These are phyloP conservation scores for Scolopax bukidnonensis DNA, from an alignment of 2,797 vertebrate species.

Conservation along the genomic window DNA sequence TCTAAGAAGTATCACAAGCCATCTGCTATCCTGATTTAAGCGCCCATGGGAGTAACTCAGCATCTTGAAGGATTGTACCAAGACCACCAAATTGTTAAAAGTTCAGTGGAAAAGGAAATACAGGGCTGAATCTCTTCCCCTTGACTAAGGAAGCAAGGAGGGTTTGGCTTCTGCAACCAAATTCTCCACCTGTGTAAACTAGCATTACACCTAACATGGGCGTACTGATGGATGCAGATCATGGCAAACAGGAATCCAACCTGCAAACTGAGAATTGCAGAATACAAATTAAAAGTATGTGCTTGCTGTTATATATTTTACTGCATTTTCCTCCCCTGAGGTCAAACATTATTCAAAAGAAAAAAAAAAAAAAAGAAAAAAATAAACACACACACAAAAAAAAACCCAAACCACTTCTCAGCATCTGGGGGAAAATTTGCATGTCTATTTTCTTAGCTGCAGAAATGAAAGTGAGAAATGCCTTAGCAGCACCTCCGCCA, in stretches of 20 bases:
- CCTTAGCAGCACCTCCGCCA: background rate
- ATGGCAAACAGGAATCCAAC: background rate
- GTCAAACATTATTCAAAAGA: background rate
- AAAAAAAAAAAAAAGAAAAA: too few species aligned
- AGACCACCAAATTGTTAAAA: background rate
- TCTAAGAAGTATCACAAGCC: background rate
- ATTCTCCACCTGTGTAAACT: background rate
- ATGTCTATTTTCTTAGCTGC: background rate
- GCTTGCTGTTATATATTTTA: background rate
- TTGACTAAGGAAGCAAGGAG: background rate
- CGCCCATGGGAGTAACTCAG: rapidly evolving
- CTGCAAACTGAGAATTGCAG: background rate
- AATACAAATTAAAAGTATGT: background rate
- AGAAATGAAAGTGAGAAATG: background rate
- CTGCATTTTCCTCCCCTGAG: background rate
- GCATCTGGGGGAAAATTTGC: background rate
- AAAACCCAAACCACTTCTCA: background rate
- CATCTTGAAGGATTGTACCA: background rate
- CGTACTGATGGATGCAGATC: rapidly evolving
- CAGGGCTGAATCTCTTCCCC: background rate
- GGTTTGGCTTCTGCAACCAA: background rate
- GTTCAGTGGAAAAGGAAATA: background rate
- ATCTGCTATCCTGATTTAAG: background rate
- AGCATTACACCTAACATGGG: background rate
- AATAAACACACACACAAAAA: too few species aligned